Evolutionary conservation across 1,140 invertebrate genomes (phyloP), one percentile per base, ranked within the genome.

Genomic region (Trinorchestia longiramus): DNA sequence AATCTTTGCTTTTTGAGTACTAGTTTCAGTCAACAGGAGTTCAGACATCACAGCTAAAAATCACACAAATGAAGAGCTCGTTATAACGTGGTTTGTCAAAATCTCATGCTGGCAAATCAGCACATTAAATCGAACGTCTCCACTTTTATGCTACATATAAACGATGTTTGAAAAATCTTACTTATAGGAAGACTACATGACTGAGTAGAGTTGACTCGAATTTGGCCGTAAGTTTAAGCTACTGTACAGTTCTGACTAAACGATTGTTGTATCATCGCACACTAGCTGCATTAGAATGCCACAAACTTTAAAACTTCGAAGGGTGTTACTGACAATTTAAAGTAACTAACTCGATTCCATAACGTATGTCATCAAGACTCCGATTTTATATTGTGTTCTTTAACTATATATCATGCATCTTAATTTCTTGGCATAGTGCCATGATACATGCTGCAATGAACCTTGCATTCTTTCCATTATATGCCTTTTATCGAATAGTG

Each of bases 181-280:
- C 62, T 77, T 41, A 90, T 90, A 90, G 88, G 88, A 90, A 90
- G 88, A 90, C 88, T 90, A 90, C 88, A 43, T 90, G 88, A 90
- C 88, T 90, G 88, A 90, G 88, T 41, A 90, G 28, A 41, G 88
- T 90, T 90, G 88, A 90, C 88, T 90, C 88, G 88, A 90, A 43
- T 90, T 90, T 90, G 88, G 88, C 88, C 28, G 41, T 43, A 90
- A 90, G 41, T 8, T 90, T 90, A 42, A 90, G 28, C 41, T 42
- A 90, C 88, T 90, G 17, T 41, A 90, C 88, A 90, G 42, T 43
- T 42, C 88, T 90, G 41, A 90, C n/a, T 42, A 90, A 41, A 42
- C 43, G 88, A 90, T 87, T 43, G 88, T 90, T 15, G 88, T 90
- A 17, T 36, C 36, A 77, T 77, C 62, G 62, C 62, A 77, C 62